phyloP scores from a whole-genome alignment of 1,140 invertebrate genomes.

The Pararge aegeria region DNA sequence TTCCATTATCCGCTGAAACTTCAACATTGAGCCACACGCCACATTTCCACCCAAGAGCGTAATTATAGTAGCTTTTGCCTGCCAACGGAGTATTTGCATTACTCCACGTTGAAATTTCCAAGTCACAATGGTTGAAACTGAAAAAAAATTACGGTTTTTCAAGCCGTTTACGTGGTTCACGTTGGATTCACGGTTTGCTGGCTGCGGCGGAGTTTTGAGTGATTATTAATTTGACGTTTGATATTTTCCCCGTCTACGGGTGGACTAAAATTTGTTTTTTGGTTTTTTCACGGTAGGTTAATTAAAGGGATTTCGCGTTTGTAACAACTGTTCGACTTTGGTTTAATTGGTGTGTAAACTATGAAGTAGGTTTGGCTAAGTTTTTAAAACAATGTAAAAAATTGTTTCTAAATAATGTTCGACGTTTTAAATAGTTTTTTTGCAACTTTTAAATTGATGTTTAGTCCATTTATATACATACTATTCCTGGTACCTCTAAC shows the following conservation, averaged over 20 bases:
- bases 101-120: conserved; percentile 43
- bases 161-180: conserved; percentile 31
- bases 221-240: conserved; percentile 40
- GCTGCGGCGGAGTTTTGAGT: conserved; percentile 30
- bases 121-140: conserved; percentile 40
- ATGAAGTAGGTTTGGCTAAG: background rate
- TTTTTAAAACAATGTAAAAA: background rate
- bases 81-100: conserved; percentile 59
- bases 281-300: conserved; percentile 25
- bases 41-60: conserved; percentile 46
- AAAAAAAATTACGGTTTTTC: conserved; percentile 38
- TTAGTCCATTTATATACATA: too few relatives aligned
- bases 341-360: conserved; percentile 26
- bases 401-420: too few relatives aligned
- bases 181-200: conserved; percentile 34
- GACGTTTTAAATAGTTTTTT: too few relatives aligned
- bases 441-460: too few relatives aligned
- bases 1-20: conserved; percentile 7
- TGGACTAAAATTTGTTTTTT: conserved; percentile 30
- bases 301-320: conserved; percentile 29
- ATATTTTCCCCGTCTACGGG: conserved; percentile 23
- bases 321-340: conserved; percentile 24
- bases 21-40: conserved; percentile 26
- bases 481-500: too few relatives aligned
- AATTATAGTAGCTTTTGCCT: conserved; percentile 52